Percentiles rank a stretch among this genome's conserved stretches.
These are phyloP conservation scores for Lepidurus packardi DNA, from an alignment of 1,140 invertebrate genomes.

Conservation along the genomic window DNA sequence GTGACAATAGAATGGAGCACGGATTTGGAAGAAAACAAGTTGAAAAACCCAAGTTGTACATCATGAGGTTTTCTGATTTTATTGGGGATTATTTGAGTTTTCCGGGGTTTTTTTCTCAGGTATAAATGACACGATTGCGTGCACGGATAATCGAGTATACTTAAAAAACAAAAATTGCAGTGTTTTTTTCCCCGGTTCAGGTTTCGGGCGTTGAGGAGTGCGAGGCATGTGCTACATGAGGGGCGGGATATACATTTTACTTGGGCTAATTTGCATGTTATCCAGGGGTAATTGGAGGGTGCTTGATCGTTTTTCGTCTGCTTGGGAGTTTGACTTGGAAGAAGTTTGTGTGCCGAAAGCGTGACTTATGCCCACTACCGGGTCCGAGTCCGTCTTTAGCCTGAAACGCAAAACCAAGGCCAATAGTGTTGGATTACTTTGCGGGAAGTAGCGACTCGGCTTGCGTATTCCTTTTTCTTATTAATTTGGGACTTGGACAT, in stretches of 20 bases:
- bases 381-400: neutral
- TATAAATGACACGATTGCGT: neutral
- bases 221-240: too few relatives aligned
- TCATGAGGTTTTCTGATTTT: neutral
- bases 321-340: neutral
- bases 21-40: too few relatives aligned
- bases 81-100: neutral
- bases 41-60: too few relatives aligned
- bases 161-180: neutral
- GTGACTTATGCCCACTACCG: neutral
- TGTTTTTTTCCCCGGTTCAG: neutral
- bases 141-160: neutral
- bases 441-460: constrained; percentile 7
- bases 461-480: neutral
- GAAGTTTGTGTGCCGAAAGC: neutral
- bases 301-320: neutral
- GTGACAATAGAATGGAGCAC: too few relatives aligned
- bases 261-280: neutral
- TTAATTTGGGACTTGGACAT: constrained; percentile 4
- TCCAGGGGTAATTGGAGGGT: neutral
- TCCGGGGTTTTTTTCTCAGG: neutral
- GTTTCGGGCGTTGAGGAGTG: neutral
- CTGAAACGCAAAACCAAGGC: neutral
- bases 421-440: constrained; percentile 18
- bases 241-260: neutral